Percentiles rank a stretch among this genome's conserved stretches.
These are phyloP conservation scores for Gymnocypris eckloni DNA, from an alignment of 2,797 vertebrate species.

Conservation along the genomic window DNA sequence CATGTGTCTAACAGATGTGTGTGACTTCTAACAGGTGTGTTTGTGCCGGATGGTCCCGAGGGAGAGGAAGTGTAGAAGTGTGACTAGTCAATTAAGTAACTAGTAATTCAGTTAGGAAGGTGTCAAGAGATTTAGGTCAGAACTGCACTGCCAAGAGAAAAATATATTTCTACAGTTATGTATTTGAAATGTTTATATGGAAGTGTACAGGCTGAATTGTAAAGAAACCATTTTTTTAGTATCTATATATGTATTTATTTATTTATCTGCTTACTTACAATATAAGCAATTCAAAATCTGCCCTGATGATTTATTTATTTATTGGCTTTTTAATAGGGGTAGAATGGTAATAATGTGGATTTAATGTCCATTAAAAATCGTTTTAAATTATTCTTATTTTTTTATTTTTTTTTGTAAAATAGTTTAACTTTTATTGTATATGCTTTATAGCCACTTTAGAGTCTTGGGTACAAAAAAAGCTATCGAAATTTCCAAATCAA, in stretches of 20 bases:
- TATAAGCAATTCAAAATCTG: not conserved
- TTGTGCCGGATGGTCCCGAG: slow-evolving; percentile 41
- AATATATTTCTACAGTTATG: not conserved
- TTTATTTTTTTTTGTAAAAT: too few relatives aligned
- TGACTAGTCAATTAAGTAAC: slow-evolving; percentile 20
- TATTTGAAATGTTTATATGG: not conserved
- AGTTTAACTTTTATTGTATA: not conserved
- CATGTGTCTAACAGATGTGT: slow-evolving; percentile 8
- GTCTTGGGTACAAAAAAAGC: not conserved
- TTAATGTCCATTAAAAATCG: too few relatives aligned
- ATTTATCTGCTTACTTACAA: not conserved
- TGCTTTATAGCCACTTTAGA: not conserved
- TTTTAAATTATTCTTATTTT: too few relatives aligned
- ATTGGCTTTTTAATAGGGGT: not conserved
- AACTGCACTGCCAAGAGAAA: not conserved
- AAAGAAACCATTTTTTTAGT: not conserved
- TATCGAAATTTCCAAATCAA: not conserved
- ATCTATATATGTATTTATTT: too few relatives aligned
- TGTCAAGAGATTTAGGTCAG: slow-evolving; percentile 37
- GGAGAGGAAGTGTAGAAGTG: slow-evolving; percentile 49
- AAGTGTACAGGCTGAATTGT: not conserved
- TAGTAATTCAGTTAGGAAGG: slow-evolving; percentile 7
- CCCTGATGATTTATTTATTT: not conserved
- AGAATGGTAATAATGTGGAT: too few relatives aligned
- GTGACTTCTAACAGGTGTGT: slow-evolving; percentile 35